A percentile compares a stretch with the other conserved stretches of the same genome.
Conservation (phyloP, 2,888 invertebrate species). For the Cremastinae sp. region DNA sequence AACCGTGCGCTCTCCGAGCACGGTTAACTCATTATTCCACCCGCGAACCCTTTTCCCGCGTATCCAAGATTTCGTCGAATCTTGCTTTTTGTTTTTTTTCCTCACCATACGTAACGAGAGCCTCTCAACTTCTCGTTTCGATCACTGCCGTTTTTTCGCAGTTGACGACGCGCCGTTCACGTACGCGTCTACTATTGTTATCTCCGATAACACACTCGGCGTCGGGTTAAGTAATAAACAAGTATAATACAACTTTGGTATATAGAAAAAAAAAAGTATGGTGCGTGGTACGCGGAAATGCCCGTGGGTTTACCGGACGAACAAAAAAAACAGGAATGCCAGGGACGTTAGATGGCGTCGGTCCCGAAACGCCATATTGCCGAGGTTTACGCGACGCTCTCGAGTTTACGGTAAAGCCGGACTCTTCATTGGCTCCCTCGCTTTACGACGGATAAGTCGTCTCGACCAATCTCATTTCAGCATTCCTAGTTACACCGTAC, state of each 20-base stretch:
- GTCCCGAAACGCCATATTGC: slow-evolving; percentile 73
- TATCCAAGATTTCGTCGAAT: slow-evolving; percentile 42
- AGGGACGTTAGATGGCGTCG: slow-evolving; percentile 80
- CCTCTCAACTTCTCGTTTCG: slow-evolving; percentile 52
- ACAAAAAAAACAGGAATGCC: slow-evolving; percentile 76
- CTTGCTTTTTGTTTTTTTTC: slow-evolving; percentile 21
- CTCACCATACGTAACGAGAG: slow-evolving; percentile 58
- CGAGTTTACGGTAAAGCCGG: neutral
- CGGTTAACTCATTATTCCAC: slow-evolving; percentile 75
- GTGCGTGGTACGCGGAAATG: slow-evolving; percentile 68
- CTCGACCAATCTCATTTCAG: slow-evolving; percentile 12
- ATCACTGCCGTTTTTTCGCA: slow-evolving; percentile 12
- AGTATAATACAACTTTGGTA: slow-evolving; percentile 46
- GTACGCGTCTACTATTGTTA: slow-evolving; percentile 13
- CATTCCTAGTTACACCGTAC: too few species aligned
- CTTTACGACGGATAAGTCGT: slow-evolving; percentile 18
- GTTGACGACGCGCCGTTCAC: slow-evolving; percentile 24
- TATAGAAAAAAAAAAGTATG: slow-evolving; percentile 45
- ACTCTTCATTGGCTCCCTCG: slow-evolving; percentile 29
- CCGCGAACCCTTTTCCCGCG: slow-evolving; percentile 67
- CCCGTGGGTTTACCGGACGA: slow-evolving; percentile 72
- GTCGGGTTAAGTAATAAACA: slow-evolving; percentile 53
- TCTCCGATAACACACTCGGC: slow-evolving; percentile 19
- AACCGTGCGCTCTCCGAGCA: slow-evolving; percentile 69
- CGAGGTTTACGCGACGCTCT: slow-evolving; percentile 46